A percentile compares a stretch with the other conserved stretches of the same genome.
Evolutionary conservation across 2,113 vertebrate genomes (phyloP).

Genomic region (Erinaceus europaeus): DNA sequence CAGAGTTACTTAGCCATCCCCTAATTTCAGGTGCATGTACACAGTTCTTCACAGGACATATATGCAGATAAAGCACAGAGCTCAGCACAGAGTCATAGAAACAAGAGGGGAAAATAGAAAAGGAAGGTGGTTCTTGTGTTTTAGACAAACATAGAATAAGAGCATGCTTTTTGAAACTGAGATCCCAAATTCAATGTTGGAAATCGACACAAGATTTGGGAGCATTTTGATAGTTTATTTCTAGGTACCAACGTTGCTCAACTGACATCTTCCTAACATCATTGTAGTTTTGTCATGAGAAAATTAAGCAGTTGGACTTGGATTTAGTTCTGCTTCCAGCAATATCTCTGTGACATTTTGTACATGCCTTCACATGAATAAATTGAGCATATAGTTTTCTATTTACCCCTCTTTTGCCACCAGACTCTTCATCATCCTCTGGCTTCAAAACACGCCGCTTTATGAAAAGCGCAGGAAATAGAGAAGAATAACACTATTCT

Average conservation of each 20-base stretch:
- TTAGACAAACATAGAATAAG: neutral
- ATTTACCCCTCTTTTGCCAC: fast-evolving
- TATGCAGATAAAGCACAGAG: neutral
- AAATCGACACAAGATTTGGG: neutral
- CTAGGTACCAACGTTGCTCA: neutral
- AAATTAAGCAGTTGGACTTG: neutral
- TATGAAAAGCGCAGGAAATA: neutral
- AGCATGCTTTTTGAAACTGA: neutral
- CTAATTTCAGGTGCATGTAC: neutral
- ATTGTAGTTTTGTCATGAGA: neutral
- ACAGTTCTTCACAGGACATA: neutral
- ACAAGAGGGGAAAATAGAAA: neutral
- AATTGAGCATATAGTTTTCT: too few species aligned
- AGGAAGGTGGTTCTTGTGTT: neutral
- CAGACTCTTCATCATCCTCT: neutral
- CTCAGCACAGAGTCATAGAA: neutral
- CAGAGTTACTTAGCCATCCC: neutral
- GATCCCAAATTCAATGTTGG: neutral
- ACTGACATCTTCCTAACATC: neutral
- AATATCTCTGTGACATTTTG: neutral
- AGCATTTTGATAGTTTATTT: neutral
- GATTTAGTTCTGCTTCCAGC: neutral
- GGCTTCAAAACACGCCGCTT: neutral
- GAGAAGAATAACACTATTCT: neutral
- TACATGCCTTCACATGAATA: too few species aligned